phyloP scores from a whole-genome alignment of 2,113 vertebrate species.

The Epinephelus fuscoguttatus region DNA sequence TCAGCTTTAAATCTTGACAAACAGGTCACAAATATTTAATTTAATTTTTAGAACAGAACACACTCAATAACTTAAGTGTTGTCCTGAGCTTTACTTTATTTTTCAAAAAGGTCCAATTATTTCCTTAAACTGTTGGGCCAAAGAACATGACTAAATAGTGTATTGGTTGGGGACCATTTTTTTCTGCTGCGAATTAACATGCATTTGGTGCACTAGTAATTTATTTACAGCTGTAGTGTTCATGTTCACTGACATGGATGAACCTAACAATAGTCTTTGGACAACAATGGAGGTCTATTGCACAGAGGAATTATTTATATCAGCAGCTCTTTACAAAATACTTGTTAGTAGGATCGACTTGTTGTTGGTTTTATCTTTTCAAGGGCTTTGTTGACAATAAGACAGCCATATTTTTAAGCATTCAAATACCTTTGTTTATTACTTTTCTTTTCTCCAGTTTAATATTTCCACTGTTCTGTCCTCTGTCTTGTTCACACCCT shows the following conservation, averaged over 20 bases:
- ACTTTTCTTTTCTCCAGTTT: slow-evolving; percentile 1
- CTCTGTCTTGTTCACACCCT: slow-evolving; percentile 28
- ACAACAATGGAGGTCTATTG: neutral
- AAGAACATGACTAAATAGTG: neutral
- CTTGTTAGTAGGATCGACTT: neutral
- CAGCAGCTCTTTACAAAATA: neutral
- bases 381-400: neutral
- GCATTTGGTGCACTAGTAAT: neutral
- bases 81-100: too few species aligned
- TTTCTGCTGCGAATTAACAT: neutral
- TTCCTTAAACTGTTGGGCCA: neutral
- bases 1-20: too few species aligned
- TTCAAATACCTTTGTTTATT: neutral
- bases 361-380: neutral
- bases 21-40: too few species aligned
- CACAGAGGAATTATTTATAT: neutral
- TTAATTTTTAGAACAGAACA: too few species aligned
- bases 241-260: neutral
- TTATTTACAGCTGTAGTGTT: neutral
- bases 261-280: neutral
- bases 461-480: neutral
- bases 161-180: neutral
- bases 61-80: too few species aligned
- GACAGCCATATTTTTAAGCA: neutral
- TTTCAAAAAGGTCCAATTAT: neutral